A percentile compares a stretch with the other conserved stretches of the same genome.
Evolutionary conservation across 2,888 invertebrate species (phyloP).

Genomic region (Galerucella calmariensis): DNA sequence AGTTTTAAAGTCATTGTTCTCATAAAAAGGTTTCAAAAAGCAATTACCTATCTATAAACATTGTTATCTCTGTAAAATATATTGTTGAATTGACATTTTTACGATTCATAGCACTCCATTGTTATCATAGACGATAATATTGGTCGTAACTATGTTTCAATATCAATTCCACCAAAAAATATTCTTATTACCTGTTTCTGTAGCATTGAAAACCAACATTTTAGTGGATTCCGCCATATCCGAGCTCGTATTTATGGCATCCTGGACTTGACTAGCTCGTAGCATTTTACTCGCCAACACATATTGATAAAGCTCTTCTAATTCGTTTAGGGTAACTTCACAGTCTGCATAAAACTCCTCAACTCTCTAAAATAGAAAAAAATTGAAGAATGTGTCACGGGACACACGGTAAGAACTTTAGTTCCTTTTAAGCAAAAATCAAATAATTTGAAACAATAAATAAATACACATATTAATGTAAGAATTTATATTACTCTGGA

Average conservation of each 20-base stretch:
- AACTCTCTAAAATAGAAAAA: slow-evolving; percentile 67
- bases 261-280: slow-evolving; percentile 69
- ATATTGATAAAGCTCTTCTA: slow-evolving; percentile 72
- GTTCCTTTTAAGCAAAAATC: no score
- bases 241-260: slow-evolving; percentile 68
- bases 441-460: no score
- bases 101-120: neutral
- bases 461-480: no score
- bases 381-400: no score
- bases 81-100: neutral
- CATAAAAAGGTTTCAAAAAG: neutral
- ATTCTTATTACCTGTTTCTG: slow-evolving; percentile 65
- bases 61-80: neutral
- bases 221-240: slow-evolving; percentile 68
- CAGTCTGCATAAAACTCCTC: slow-evolving; percentile 76
- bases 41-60: neutral
- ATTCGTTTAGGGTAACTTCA: slow-evolving; percentile 69
- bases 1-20: neutral
- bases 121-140: neutral
- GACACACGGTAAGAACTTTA: no score
- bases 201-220: slow-evolving; percentile 65
- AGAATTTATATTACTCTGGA: no score
- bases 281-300: slow-evolving; percentile 68
- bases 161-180: slow-evolving; percentile 6
- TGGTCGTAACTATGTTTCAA: neutral